Percentiles rank a stretch among this genome's conserved stretches.
Evolutionary conservation across 1,140 invertebrate genomes (phyloP).

Genomic region (Diplogasteroides magnus): DNA sequence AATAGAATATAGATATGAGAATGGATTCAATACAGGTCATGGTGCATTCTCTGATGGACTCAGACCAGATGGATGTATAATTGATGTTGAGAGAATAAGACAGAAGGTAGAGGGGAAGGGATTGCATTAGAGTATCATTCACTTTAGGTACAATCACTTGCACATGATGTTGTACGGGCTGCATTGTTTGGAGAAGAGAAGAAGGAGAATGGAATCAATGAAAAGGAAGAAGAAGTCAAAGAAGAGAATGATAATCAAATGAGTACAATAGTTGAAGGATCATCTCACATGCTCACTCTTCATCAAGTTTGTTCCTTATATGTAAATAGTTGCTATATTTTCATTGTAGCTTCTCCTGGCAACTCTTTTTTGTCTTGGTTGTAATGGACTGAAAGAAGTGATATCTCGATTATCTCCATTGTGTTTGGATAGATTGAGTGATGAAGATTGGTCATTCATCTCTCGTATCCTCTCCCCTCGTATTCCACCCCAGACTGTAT

Average conservation of each 20-base stretch:
- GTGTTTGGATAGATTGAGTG: too few relatives aligned
- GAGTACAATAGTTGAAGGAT: too few relatives aligned
- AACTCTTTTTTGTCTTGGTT: neutral
- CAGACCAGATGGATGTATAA: neutral
- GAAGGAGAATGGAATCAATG: neutral
- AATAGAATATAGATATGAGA: too few relatives aligned
- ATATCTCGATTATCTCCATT: neutral
- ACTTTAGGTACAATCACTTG: neutral
- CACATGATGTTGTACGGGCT: neutral
- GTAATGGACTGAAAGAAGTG: neutral
- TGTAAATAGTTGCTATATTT: neutral
- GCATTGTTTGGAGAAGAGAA: neutral
- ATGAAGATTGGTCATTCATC: neutral
- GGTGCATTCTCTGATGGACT: neutral
- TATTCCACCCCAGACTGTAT: too few relatives aligned
- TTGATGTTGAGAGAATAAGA: neutral
- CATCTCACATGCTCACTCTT: neutral
- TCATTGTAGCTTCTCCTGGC: neutral
- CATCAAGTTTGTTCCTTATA: neutral
- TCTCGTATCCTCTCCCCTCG: neutral
- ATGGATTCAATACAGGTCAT: too few relatives aligned
- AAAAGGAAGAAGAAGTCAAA: neutral
- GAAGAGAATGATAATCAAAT: neutral
- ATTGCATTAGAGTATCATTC: neutral
- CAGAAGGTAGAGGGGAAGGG: neutral